These are phyloP conservation scores for Akabosia matsudoensis DNA, from an alignment of 1,140 invertebrate species.

Conservation along the genomic window DNA sequence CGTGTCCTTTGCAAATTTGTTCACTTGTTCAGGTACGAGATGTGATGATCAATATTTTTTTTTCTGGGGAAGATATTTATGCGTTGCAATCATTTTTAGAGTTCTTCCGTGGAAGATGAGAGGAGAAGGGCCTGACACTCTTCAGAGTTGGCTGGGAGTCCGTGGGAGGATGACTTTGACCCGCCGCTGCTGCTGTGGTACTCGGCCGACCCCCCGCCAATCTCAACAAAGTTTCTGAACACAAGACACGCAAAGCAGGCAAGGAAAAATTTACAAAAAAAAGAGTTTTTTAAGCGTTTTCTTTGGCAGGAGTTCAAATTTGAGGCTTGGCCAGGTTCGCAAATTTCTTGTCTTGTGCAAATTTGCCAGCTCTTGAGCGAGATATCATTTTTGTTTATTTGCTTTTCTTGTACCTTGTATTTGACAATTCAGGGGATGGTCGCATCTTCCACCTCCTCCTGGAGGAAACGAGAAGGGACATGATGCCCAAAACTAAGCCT, in stretches of 20 bases:
- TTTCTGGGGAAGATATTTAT: no score
- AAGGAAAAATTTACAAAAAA: no score
- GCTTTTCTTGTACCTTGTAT: slow-evolving; percentile 25
- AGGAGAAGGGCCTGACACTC: slow-evolving; percentile 36
- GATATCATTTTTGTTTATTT: neutral
- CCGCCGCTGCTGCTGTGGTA: neutral
- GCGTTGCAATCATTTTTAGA: slow-evolving; percentile 27
- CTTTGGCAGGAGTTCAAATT: no score
- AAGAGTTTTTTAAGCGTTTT: no score
- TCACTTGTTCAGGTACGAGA: no score
- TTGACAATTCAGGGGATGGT: slow-evolving; percentile 20
- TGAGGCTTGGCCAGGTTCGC: neutral
- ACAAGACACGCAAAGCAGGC: neutral
- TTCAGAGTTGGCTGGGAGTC: slow-evolving; percentile 13
- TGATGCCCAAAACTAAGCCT: slow-evolving; percentile 35
- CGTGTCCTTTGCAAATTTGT: no score
- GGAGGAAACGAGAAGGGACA: slow-evolving; percentile 28
- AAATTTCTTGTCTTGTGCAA: no score
- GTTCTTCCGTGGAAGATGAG: slow-evolving; percentile 40
- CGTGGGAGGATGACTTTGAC: neutral
- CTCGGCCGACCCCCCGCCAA: neutral
- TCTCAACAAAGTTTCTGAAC: neutral
- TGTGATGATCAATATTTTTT: no score
- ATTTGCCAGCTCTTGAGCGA: neutral
- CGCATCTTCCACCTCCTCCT: neutral